These are phyloP conservation scores for Enteromius argenteus DNA, from an alignment of 2,797 vertebrate species.

Conservation along the genomic window DNA sequence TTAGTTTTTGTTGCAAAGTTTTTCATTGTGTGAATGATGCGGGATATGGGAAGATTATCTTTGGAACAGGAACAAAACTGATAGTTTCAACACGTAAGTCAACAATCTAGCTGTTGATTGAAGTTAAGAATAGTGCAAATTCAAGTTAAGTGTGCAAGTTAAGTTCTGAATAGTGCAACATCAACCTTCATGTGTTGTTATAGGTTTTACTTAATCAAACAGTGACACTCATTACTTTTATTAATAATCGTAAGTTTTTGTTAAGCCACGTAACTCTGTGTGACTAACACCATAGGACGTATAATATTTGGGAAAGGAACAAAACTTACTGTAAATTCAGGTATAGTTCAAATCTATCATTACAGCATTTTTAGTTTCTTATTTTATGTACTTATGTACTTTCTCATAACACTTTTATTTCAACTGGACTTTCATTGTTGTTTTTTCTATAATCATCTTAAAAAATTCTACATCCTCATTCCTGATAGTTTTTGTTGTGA, in stretches of 20 bases:
- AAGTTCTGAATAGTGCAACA: neutral
- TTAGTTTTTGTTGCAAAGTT: neutral
- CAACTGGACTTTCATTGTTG: neutral
- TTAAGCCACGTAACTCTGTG: conserved; percentile 18
- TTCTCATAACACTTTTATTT: neutral
- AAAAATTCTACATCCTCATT: neutral
- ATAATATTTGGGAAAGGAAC: conserved; percentile 54
- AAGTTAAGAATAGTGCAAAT: neutral
- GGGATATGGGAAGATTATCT: conserved; percentile 32
- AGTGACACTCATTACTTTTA: neutral
- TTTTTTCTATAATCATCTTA: neutral
- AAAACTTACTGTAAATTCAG: conserved; percentile 47
- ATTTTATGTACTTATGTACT: neutral
- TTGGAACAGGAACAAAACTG: conserved; percentile 35
- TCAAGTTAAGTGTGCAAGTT: neutral
- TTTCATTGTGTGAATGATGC: conserved; percentile 11
- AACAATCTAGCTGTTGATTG: neutral
- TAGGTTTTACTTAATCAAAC: neutral
- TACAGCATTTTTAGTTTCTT: neutral
- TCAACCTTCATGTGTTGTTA: neutral
- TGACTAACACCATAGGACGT: conserved; percentile 29
- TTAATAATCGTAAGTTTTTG: neutral
- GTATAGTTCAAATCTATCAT: conserved; percentile 23
- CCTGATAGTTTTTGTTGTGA: conserved; percentile 2
- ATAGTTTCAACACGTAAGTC: conserved; percentile 25